phyloP scores from a whole-genome alignment of 2,888 invertebrate genomes.

The Phyllotreta striolata region DNA sequence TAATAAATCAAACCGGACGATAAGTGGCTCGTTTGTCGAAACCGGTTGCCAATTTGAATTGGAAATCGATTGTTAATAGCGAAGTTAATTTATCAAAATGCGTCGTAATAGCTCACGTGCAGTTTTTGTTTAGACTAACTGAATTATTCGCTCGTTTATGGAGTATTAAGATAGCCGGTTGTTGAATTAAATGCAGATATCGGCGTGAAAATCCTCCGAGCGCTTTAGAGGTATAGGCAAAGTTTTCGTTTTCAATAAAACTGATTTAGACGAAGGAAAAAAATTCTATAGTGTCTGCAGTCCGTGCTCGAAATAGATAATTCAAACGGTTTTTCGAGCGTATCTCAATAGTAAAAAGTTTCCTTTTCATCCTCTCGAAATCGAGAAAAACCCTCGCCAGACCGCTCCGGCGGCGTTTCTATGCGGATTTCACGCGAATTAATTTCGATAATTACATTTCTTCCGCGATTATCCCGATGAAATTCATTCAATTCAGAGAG shows the following conservation, averaged over 20 bases:
- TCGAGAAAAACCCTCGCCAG: constrained; percentile 25
- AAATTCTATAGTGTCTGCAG: constrained; percentile 33
- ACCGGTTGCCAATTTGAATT: too few species aligned
- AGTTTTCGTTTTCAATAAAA: constrained; percentile 35
- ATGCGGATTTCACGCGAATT: constrained; percentile 1
- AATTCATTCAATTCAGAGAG: too few species aligned
- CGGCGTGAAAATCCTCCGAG: constrained; percentile 2
- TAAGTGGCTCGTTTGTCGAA: too few species aligned
- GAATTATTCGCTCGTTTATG: too few species aligned
- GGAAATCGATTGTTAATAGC: too few species aligned
- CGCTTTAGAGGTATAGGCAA: constrained; percentile 9
- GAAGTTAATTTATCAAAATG: too few species aligned
- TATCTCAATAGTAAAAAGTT: constrained; percentile 41
- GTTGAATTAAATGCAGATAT: constrained; percentile 7
- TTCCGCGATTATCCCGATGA: too few species aligned
- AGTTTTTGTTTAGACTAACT: too few species aligned
- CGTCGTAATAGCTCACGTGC: too few species aligned
- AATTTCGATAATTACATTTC: too few species aligned
- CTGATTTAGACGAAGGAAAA: constrained; percentile 30
- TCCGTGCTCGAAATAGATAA: constrained; percentile 37
- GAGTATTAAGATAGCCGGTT: too few species aligned
- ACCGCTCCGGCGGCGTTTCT: constrained; percentile 6
- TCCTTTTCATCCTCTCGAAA: constrained; percentile 36
- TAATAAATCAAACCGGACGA: too few species aligned
- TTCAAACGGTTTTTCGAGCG: constrained; percentile 35